Evolutionary conservation across 2,888 invertebrate genomes (phyloP), one percentile per base, ranked within the genome.

Genomic region (Bembecia ichneumoniformis): DNA sequence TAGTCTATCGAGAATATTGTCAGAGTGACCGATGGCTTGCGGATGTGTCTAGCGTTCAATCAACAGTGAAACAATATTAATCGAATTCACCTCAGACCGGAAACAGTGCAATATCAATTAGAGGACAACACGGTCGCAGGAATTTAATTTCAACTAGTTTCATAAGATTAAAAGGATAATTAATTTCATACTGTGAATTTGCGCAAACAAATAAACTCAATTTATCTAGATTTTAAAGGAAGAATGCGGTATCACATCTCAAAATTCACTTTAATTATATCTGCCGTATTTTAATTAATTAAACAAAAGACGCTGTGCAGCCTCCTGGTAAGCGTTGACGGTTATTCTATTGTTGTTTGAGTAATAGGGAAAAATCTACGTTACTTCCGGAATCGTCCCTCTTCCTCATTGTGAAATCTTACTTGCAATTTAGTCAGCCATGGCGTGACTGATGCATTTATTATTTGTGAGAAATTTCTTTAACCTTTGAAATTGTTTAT

Each of bases 281-380:
- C 68, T 68, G 75, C 74, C 74, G 74, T 69, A 62, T 72, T 74
- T 77, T 84, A 83, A 83, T 82, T 82, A 80, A 82, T 81, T 76
- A 74, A 72, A 82, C 81, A 83, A 83, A 81, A 80, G 78, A 68
- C 67, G 65, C 66, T 56, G 62, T 67, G 72, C 69, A 69, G 66
- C 64, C 68, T 58, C 56, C 61, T 71, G 72, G 70, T 72, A 73
- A 72, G 71, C 69, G 69, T 74, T 74, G 74, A 71, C 63, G 69
- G 65, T 61, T 65, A 64, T 71, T 56, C 73, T 60, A 78, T 84
- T 84, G 79, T 81, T 78, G 72, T 76, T 68, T 59, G 72, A 63
- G 76, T 74, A 76, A 71, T 76, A 74, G 74, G 69, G 74, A 84
- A 84, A 86, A 84, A 84, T 81, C 69, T 63, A 63, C 69, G 64